These are phyloP conservation scores for Trichogramma pretiosum DNA, from an alignment of 1,140 invertebrate species.

Conservation along the genomic window DNA sequence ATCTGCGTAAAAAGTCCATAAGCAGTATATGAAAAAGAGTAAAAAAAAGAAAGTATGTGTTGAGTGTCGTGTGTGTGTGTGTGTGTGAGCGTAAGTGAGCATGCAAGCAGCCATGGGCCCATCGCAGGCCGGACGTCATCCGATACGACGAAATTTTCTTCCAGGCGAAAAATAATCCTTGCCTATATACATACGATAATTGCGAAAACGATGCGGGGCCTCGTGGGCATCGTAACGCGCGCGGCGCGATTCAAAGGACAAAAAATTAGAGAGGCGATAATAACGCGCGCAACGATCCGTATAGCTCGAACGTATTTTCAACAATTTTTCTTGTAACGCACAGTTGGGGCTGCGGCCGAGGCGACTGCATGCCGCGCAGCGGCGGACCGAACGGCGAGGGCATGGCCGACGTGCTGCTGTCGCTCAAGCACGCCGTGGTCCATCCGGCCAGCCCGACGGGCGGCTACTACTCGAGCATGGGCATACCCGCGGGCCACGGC, in stretches of 20 bases:
- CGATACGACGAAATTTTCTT: neutral
- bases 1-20: too few relatives aligned
- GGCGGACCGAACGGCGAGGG: conserved; percentile 48
- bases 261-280: too few relatives aligned
- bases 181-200: too few relatives aligned
- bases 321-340: neutral
- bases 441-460: conserved; percentile 58
- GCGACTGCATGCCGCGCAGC: conserved; percentile 36
- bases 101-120: too few relatives aligned
- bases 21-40: too few relatives aligned
- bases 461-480: conserved; percentile 38
- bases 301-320: neutral
- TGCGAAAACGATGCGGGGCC: too few relatives aligned
- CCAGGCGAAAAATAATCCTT: too few relatives aligned
- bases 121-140: neutral
- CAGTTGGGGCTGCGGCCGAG: conserved; percentile 41
- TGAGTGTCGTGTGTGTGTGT: too few relatives aligned
- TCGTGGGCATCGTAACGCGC: too few relatives aligned
- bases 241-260: too few relatives aligned
- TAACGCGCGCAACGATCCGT: neutral
- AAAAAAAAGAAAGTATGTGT: too few relatives aligned
- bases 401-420: conserved; percentile 75
- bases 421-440: conserved; percentile 78
- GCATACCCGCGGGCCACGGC: conserved; percentile 30
- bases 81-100: too few relatives aligned